Conservation (phyloP, 2,797 vertebrate genomes). For the Helicolenus hilgendorfi region DNA sequence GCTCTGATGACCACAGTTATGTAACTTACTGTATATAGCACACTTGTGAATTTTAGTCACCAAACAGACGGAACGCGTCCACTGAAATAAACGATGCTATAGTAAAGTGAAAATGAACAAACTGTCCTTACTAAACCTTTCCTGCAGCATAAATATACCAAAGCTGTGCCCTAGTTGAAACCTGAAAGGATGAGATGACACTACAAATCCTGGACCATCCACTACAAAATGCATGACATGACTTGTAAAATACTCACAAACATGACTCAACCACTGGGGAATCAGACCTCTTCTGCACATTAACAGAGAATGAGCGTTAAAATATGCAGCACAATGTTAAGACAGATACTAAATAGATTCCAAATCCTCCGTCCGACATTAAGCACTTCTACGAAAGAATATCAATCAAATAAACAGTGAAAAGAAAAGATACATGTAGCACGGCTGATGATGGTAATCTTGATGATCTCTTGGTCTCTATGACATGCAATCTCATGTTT, state of each 20-base stretch:
- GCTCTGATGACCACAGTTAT: neutral
- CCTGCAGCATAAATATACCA: constrained; percentile 1
- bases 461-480: neutral
- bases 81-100: neutral
- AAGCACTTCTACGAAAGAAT: neutral
- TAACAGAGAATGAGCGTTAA: constrained; percentile 42
- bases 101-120: neutral
- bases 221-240: constrained; percentile 72
- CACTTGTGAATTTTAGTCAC: neutral
- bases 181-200: constrained; percentile 39
- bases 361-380: neutral
- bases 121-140: constrained; percentile 1
- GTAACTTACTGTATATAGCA: neutral
- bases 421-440: neutral
- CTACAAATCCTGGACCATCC: constrained; percentile 24
- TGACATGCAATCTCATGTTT: neutral
- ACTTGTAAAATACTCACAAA: constrained; percentile 59
- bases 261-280: constrained; percentile 7
- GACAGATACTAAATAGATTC: neutral
- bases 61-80: neutral
- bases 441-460: neutral
- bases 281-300: constrained; percentile 26
- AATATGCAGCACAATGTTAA: constrained; percentile 32
- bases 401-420: neutral
- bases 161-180: neutral